Base-by-base conservation (phyloP, 2,113 vertebrate species). In the Ophthalmolycus amberensis region DNA sequence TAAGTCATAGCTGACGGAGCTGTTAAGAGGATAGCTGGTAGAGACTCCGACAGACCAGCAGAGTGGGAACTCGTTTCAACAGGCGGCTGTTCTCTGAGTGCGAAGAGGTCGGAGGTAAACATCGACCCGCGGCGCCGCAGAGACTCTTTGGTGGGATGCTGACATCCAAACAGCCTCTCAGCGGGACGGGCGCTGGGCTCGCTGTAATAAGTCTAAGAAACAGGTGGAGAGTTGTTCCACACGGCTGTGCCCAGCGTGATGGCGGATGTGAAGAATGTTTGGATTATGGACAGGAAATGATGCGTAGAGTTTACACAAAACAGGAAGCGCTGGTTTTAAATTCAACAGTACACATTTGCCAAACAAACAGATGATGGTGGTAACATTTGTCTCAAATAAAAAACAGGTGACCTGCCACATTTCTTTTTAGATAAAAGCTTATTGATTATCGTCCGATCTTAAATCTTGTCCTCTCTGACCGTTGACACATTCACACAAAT, bases 21-120 rank as follows among this genome's bases (percentile, higher is more conserved):
- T 58, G 84, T 70, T 59, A 69, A 84, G 58, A 71, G 54, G 77
- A 79, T 70, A 72, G 83, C 64, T 67, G 40, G 3, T 75, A 14
- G 48, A 71, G 70, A 50, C 72, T 80, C 80, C 84, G 84, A 84
- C 50, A 80, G 73, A 66, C 25, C 66, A 34, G 71, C 76, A 54
- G 65, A 83, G 81, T 71, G 59, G 56, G 54, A 89, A 46, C 66
- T 63, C 46, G 63, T 62, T 72, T 83, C 63, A 88, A 52, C 78
- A 79, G 78, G 16, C 27, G 6, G 38, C 46, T 44, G 5, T 77
- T 80, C 29, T 75, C 68, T 50, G 76, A 74, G 80, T 34, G 75
- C 14, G 16, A 75, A 52, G 38, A 4, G 84, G 86, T 85, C 54
- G 79, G n/a, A 65, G 44, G 79, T 73, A 68, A 83, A 80, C 58